These are phyloP conservation scores for Naso thynnoides DNA, from an alignment of 2,797 vertebrate species.

Conservation along the genomic window DNA sequence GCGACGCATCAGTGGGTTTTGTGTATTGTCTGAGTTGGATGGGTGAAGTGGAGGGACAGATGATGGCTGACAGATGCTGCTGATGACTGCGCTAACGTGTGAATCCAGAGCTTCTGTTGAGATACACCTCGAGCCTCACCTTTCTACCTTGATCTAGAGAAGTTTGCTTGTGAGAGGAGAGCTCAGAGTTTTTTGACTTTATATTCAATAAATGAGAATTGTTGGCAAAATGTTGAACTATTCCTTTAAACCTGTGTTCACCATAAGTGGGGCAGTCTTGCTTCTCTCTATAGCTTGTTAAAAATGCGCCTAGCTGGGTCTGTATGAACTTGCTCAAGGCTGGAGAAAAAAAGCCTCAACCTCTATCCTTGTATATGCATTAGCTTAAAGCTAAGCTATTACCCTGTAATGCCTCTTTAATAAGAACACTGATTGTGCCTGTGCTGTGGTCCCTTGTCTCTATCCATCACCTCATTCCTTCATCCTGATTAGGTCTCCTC, in stretches of 20 bases:
- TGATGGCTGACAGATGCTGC: no score
- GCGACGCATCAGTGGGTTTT: no score
- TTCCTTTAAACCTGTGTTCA: not conserved
- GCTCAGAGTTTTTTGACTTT: no score
- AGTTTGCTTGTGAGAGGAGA: no score
- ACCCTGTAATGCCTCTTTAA: constrained; percentile 8
- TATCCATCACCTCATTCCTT: not conserved
- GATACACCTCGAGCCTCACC: no score
- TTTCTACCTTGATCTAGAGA: no score
- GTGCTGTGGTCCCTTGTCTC: not conserved
- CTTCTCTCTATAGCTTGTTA: not conserved
- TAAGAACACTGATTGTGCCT: constrained; percentile 2
- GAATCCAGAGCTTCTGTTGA: no score
- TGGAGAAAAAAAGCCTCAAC: not conserved
- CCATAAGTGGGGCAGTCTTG: not conserved
- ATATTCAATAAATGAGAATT: not conserved
- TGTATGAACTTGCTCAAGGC: not conserved
- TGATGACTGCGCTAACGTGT: no score
- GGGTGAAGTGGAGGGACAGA: no score
- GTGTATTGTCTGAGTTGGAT: no score
- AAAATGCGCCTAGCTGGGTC: not conserved
- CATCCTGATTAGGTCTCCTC: not conserved
- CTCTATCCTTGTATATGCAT: not conserved
- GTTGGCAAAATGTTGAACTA: not conserved
- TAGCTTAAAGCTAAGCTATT: constrained; percentile 3